Conservation (phyloP, 2,888 invertebrate species). For the Leptinotarsa juncta region DNA sequence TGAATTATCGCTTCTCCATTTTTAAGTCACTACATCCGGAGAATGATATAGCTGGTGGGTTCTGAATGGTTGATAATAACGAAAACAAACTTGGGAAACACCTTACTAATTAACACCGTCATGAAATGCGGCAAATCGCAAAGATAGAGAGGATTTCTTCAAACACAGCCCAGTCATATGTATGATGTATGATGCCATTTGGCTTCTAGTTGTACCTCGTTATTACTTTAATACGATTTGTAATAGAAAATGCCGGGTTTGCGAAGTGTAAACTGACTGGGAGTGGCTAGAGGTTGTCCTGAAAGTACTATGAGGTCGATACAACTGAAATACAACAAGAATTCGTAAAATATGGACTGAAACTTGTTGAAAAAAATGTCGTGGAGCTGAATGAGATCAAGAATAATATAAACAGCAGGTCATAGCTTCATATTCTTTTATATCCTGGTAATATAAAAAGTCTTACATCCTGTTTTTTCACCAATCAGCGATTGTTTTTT, state of each 20-base stretch:
- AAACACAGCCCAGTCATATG: not conserved
- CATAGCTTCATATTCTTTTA: no score
- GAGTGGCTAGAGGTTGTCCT: not conserved
- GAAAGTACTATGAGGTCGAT: not conserved
- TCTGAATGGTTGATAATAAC: slow-evolving; percentile 19
- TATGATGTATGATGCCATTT: slow-evolving; percentile 17
- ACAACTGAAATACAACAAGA: no score
- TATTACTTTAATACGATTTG: slow-evolving; percentile 11
- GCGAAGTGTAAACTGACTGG: not conserved
- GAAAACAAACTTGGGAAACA: slow-evolving; percentile 15
- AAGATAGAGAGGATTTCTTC: slow-evolving; percentile 15
- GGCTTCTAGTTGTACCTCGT: slow-evolving; percentile 11
- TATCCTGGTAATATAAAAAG: no score
- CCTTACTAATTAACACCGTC: slow-evolving; percentile 22
- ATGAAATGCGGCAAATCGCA: slow-evolving; percentile 22
- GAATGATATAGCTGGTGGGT: not conserved
- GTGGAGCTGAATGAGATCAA: no score
- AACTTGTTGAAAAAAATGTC: no score
- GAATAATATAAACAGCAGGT: no score
- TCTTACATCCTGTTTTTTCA: no score
- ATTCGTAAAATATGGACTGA: no score
- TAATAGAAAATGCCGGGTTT: not conserved
- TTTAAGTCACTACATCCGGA: not conserved
- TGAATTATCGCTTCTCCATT: not conserved
- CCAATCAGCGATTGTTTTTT: no score